Percentiles rank a stretch among this genome's conserved stretches.
These are phyloP conservation scores for Bombyx mandarina DNA, from an alignment of 1,140 invertebrate species.

Conservation along the genomic window DNA sequence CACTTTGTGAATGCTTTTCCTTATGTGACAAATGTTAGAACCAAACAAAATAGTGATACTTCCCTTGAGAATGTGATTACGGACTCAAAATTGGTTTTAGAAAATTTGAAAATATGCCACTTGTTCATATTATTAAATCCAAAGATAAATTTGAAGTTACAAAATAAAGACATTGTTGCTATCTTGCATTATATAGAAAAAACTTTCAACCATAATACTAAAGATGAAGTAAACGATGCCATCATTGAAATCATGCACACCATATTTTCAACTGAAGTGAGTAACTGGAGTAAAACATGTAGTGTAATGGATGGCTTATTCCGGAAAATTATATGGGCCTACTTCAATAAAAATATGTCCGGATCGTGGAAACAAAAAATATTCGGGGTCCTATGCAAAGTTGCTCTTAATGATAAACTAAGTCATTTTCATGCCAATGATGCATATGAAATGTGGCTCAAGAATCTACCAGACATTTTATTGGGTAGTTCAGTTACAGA, in stretches of 20 bases:
- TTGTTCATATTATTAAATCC: slow-evolving; percentile 64
- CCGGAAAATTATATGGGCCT: slow-evolving; percentile 54
- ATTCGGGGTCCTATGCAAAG: slow-evolving; percentile 60
- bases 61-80: slow-evolving; percentile 35
- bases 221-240: slow-evolving; percentile 33
- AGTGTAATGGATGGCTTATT: slow-evolving; percentile 49
- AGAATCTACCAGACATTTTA: slow-evolving; percentile 61
- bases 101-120: slow-evolving; percentile 71
- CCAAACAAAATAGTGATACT: slow-evolving; percentile 28
- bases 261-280: slow-evolving; percentile 48
- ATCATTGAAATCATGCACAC: slow-evolving; percentile 52
- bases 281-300: slow-evolving; percentile 45
- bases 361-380: slow-evolving; percentile 49
- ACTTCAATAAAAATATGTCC: slow-evolving; percentile 43
- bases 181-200: slow-evolving; percentile 65
- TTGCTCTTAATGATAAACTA: slow-evolving; percentile 56
- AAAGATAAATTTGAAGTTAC: slow-evolving; percentile 47
- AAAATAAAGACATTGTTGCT: slow-evolving; percentile 37
- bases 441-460: slow-evolving; percentile 57
- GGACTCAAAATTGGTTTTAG: slow-evolving; percentile 64
- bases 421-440: slow-evolving; percentile 44
- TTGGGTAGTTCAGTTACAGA: slow-evolving; percentile 41
- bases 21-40: slow-evolving; percentile 56
- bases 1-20: slow-evolving; percentile 72
- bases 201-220: slow-evolving; percentile 37